Evolutionary conservation across 2,797 vertebrate species (phyloP).

Genomic region (Eulemur mongoz): DNA sequence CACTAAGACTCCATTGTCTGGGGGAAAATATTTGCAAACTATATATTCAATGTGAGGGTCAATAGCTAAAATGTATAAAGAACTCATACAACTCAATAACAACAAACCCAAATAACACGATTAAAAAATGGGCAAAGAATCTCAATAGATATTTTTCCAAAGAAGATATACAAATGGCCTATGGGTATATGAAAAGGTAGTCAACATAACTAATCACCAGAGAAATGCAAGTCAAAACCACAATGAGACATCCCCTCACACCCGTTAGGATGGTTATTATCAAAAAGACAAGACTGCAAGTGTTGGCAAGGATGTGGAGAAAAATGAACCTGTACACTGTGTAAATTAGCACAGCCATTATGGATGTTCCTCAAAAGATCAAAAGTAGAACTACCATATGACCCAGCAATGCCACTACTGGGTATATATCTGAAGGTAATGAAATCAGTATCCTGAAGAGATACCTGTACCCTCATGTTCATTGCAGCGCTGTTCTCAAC

Average conservation of each 20-base stretch:
- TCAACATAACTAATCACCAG: neutral
- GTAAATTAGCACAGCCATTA: no score
- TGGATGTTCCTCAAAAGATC: no score
- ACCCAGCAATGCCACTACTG: no score
- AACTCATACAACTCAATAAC: no score
- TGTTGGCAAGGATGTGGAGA: no score
- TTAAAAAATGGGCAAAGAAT: neutral
- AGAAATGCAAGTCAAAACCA: neutral
- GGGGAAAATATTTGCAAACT: neutral
- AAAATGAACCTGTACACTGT: no score
- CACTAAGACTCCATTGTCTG: neutral
- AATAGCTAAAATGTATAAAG: neutral
- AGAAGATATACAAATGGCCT: neutral
- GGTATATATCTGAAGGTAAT: no score
- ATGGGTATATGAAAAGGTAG: neutral
- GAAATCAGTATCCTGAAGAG: no score
- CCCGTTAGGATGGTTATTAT: neutral
- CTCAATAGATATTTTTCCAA: neutral
- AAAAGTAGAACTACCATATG: no score
- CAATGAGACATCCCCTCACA: neutral
- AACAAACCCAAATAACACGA: neutral
- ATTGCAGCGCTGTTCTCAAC: no score
- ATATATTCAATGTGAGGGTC: neutral
- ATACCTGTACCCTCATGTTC: no score
- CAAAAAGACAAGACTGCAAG: neutral